phyloP scores from a whole-genome alignment of 2,797 vertebrate species.

The Siniperca scherzeri region DNA sequence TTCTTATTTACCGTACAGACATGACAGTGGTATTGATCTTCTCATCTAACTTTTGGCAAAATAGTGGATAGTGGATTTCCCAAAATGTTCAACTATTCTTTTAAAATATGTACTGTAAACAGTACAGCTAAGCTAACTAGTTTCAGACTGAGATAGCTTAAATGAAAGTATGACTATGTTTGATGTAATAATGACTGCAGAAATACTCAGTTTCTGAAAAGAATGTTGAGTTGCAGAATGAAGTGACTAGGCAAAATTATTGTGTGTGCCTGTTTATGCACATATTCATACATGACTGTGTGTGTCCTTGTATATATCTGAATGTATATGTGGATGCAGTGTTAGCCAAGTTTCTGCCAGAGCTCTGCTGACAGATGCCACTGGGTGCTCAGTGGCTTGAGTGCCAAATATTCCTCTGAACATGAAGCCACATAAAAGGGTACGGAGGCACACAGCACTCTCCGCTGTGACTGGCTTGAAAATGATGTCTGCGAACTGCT shows the following conservation, averaged over 20 bases:
- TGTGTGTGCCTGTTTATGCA: background rate
- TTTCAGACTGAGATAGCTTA: background rate
- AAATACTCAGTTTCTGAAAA: background rate
- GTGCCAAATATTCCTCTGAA: slow-evolving; percentile 66
- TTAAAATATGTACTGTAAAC: background rate
- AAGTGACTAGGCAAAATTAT: slow-evolving; percentile 15
- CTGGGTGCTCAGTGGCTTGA: slow-evolving; percentile 34
- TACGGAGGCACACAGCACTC: slow-evolving; percentile 28
- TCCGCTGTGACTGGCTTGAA: slow-evolving; percentile 54
- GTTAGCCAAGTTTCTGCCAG: slow-evolving; percentile 51
- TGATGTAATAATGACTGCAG: background rate
- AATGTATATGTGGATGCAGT: slow-evolving; percentile 18
- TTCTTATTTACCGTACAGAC: background rate
- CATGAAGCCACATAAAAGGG: slow-evolving; percentile 61
- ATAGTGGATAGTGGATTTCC: background rate
- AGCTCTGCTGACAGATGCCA: slow-evolving; percentile 58
- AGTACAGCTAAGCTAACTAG: background rate
- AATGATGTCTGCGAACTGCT: slow-evolving; percentile 43
- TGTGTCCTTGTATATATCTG: slow-evolving; percentile 26
- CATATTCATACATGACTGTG: slow-evolving; percentile 13
- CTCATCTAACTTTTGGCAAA: background rate
- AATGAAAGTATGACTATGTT: background rate
- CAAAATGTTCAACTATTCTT: background rate
- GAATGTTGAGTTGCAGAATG: background rate
- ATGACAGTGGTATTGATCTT: background rate